Base-by-base conservation (phyloP, 2,888 invertebrate genomes). In the Liodrosophila aerea region DNA sequence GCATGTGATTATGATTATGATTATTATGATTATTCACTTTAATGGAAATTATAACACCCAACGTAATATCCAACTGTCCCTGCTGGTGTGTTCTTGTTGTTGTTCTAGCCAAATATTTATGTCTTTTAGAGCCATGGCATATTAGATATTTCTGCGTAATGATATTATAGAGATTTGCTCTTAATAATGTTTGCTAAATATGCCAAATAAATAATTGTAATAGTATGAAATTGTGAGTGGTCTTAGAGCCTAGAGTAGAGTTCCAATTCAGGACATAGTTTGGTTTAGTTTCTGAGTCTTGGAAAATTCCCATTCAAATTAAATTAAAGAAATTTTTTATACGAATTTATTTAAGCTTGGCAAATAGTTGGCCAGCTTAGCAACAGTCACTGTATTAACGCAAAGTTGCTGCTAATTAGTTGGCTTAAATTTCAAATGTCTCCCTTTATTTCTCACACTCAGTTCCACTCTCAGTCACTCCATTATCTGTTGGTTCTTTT, bases 391-490 rank as follows among this genome's bases (percentile, higher is more conserved):
- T 76, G 44, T 71, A 68, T 75, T 71, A 63, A 54, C 46, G 44
- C 34, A 45, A 76, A 73, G 51, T 76, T 73, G 54, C 11, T 30
- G 31, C 65, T 65, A 76, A 76, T 76, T 76, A 78, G 72, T 72
- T 66, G 51, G 59, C 65, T 76, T 65, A 60, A 76, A 76, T 68
- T 22, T 52, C 59, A 76, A 66, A 57, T 9, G 8, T 9, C 39
- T 13, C 7, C 11, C 13, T 7, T n/a, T 30, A n/a, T 12, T n/a
- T 12, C 12, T 5, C 33, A 9, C 22, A 2, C 5, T 2, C n/a
- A 27, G 0, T 27, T 5, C 5, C 12, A 13, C 15, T 29, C 7
- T 13, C n/a, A 1, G n/a, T 18, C 40, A 16, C 4, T 13, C 15
- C 7, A 16, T 27, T 36, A 9, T 33, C 22, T 22, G 7, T 13